phyloP scores from a whole-genome alignment of 2,888 invertebrate genomes.

The Malachius bipustulatus region DNA sequence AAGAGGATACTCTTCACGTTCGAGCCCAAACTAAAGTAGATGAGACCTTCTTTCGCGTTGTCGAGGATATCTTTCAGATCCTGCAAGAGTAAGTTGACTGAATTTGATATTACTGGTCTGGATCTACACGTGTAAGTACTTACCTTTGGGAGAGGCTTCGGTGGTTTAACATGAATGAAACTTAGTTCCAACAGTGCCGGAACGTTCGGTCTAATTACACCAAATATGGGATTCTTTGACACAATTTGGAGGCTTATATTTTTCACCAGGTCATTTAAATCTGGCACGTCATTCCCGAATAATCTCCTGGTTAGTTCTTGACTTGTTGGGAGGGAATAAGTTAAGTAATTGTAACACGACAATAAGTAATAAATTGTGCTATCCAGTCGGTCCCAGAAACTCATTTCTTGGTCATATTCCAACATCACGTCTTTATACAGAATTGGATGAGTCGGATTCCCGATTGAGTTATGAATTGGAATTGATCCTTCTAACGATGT shows the following conservation, averaged over 20 bases:
- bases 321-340: no score
- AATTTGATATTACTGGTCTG: no score
- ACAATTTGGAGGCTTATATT: conserved; percentile 33
- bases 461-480: conserved; percentile 11
- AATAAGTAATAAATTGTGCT: no score
- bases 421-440: conserved; percentile 17
- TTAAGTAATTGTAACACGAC: no score
- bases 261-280: conserved; percentile 20
- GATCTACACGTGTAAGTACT: conserved; percentile 8
- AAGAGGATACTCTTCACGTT: conserved; percentile 17
- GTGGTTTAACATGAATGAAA: conserved; percentile 32
- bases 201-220: conserved; percentile 31
- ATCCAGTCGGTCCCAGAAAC: conserved; percentile 2
- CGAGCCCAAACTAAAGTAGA: conserved; percentile 23
- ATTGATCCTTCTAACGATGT: conserved; percentile 14
- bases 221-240: conserved; percentile 33
- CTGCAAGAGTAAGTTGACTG: no score
- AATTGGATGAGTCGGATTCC: conserved; percentile 15
- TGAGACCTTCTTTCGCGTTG: conserved; percentile 17
- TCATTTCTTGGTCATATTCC: conserved; percentile 3
- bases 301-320: no score
- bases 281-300: conserved; percentile 15
- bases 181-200: conserved; percentile 32
- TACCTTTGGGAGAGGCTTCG: conserved; percentile 35
- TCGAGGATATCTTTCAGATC: conserved; percentile 19